These are phyloP conservation scores for Oriolus oriolus DNA, from an alignment of 2,113 vertebrate genomes.

Conservation along the genomic window DNA sequence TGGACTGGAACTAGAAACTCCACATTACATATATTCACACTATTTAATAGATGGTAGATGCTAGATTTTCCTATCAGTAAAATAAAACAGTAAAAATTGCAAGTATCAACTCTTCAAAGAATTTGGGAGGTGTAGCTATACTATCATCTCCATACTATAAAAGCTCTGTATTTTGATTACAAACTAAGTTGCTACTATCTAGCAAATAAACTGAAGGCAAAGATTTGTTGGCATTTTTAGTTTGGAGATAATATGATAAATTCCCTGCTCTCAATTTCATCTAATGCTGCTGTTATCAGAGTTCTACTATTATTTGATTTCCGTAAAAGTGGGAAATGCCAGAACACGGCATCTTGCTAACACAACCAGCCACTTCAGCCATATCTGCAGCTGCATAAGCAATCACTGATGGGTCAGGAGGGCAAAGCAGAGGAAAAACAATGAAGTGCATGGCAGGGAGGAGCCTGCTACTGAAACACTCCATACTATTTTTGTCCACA, in stretches of 20 bases:
- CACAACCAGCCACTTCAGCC: neutral
- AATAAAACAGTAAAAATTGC: neutral
- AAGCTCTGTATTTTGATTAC: neutral
- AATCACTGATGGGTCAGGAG: neutral
- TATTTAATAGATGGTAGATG: neutral
- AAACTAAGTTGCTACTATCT: neutral
- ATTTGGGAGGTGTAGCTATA: neutral
- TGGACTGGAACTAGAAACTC: neutral
- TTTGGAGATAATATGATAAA: neutral
- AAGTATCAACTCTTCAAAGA: neutral
- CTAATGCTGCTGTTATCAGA: neutral
- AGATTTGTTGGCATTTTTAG: neutral
- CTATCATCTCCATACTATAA: neutral
- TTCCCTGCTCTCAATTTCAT: neutral
- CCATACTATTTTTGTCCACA: neutral
- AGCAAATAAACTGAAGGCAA: neutral
- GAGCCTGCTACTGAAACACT: neutral
- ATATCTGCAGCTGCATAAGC: neutral
- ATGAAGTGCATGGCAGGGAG: neutral
- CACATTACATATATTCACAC: neutral
- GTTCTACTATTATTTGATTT: neutral
- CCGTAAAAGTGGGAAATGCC: neutral
- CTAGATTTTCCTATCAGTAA: neutral
- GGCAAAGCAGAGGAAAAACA: neutral
- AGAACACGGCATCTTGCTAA: neutral